These are phyloP conservation scores for Hypolimnas misippus DNA, from an alignment of 2,888 invertebrate species.

Conservation along the genomic window DNA sequence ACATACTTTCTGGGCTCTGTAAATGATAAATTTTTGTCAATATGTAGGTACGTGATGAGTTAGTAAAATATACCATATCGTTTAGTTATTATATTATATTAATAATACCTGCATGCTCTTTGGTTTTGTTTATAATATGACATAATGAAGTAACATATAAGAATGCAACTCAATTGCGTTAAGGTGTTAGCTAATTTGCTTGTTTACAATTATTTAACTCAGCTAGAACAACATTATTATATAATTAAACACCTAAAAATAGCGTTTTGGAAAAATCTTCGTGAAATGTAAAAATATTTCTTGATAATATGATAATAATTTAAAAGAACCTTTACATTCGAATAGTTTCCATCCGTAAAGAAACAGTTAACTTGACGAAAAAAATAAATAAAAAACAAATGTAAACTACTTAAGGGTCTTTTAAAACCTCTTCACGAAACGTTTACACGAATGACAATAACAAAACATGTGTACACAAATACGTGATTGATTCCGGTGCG, in stretches of 20 bases:
- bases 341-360: conserved; percentile 1
- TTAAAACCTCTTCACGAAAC: conserved; percentile 28
- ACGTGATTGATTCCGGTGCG: conserved; percentile 69
- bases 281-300: too few species aligned
- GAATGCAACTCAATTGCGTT: too few species aligned
- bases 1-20: conserved; percentile 49
- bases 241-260: too few species aligned
- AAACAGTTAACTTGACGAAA: background rate
- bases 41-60: conserved; percentile 17
- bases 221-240: too few species aligned
- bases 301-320: too few species aligned
- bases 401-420: conserved; percentile 26
- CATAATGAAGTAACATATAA: too few species aligned
- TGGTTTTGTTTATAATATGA: too few species aligned
- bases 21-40: conserved; percentile 40
- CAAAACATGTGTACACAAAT: conserved; percentile 48
- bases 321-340: background rate
- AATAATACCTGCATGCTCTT: too few species aligned
- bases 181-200: too few species aligned
- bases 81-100: background rate
- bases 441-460: conserved; percentile 43
- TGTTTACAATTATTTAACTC: too few species aligned
- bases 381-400: conserved; percentile 12
- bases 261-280: background rate
- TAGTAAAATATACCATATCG: conserved; percentile 12